A percentile compares a stretch with the other conserved stretches of the same genome.
Conservation (phyloP, 1,140 invertebrate species). For the Apis dorsata region DNA sequence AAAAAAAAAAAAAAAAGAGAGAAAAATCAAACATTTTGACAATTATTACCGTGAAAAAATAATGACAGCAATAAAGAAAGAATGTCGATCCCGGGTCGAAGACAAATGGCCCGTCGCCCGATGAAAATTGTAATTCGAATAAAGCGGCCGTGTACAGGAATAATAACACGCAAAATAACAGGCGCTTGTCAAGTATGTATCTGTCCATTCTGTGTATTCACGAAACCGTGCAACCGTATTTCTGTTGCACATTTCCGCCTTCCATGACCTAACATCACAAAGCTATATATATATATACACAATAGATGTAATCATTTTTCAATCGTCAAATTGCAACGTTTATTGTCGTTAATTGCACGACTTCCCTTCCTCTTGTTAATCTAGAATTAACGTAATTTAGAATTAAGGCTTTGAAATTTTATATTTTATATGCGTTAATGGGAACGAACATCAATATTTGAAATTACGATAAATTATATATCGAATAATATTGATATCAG, state of each 20-base stretch:
- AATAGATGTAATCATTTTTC: background rate
- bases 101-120: background rate
- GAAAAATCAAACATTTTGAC: background rate
- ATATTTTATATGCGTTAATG: conserved; percentile 6
- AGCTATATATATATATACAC: background rate
- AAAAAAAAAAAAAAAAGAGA: background rate
- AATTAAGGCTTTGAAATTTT: background rate
- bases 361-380: background rate
- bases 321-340: background rate
- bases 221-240: background rate
- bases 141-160: background rate
- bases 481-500: too few relatives aligned
- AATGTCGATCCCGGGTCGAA: background rate
- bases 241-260: background rate
- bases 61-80: background rate
- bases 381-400: background rate
- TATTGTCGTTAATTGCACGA: background rate
- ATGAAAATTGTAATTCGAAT: conserved; percentile 3
- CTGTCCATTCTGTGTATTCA: background rate
- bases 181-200: background rate
- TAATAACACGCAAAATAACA: background rate
- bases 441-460: too few relatives aligned
- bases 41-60: conserved; percentile 5
- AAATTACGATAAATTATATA: too few relatives aligned
- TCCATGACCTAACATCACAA: background rate